Evolutionary conservation across 2,888 invertebrate species (phyloP).

Genomic region (Cephonodes hylas): DNA sequence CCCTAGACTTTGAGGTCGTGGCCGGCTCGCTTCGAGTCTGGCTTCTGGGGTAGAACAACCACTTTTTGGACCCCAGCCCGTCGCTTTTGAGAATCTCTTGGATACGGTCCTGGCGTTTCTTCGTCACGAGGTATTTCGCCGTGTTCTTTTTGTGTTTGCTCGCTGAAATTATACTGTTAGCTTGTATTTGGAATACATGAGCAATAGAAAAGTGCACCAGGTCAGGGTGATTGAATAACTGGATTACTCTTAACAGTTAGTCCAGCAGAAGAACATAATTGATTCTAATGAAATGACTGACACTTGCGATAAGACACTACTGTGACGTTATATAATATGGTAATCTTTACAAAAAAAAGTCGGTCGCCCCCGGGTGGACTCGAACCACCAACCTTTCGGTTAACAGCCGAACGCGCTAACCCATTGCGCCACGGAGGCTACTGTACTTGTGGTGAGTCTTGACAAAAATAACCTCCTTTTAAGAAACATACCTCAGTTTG

Average conservation of each 20-base stretch:
- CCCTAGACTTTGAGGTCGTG: constrained; percentile 37
- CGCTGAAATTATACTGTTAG: constrained; percentile 38
- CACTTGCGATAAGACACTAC: too few species aligned
- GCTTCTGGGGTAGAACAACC: constrained; percentile 66
- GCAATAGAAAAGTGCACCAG: too few species aligned
- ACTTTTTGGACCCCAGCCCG: constrained; percentile 66
- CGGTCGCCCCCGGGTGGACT: constrained; percentile 97
- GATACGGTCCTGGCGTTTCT: constrained; percentile 64
- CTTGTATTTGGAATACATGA: not conserved
- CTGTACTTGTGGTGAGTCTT: too few species aligned
- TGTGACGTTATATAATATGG: too few species aligned
- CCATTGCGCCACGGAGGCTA: constrained; percentile 81
- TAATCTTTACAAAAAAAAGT: too few species aligned
- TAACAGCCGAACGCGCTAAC: constrained; percentile 99
- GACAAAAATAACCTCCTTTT: too few species aligned
- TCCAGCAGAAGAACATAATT: too few species aligned
- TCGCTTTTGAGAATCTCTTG: constrained; percentile 68
- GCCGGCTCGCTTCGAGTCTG: constrained; percentile 28
- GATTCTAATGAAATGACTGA: too few species aligned
- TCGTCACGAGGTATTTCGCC: constrained; percentile 62
- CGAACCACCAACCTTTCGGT: constrained; percentile 99
- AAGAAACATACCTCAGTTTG: too few species aligned
- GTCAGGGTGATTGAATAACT: too few species aligned
- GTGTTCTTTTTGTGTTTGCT: constrained; percentile 62
- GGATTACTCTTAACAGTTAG: too few species aligned